Conservation (phyloP, 2,113 vertebrate species). For the Jaculus jaculus region DNA sequence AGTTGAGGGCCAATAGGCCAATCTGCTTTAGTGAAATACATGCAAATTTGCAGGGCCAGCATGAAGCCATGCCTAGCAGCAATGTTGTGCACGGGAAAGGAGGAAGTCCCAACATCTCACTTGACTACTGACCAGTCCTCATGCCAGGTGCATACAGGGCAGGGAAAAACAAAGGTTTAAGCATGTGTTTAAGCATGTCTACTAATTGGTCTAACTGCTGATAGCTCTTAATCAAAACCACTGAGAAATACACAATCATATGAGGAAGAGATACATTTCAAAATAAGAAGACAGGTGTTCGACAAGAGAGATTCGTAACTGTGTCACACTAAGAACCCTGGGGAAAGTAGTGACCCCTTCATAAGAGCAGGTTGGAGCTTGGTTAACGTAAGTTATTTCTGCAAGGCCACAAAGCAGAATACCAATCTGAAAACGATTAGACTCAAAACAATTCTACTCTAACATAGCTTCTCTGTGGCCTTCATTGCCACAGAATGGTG, state of each 20-base stretch:
- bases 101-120: background rate
- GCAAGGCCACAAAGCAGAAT: conserved; percentile 19
- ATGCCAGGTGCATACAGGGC: background rate
- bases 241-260: background rate
- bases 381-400: background rate
- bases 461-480: background rate
- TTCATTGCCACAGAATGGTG: background rate
- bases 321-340: background rate
- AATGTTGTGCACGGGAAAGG: background rate
- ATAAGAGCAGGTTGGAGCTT: background rate
- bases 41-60: background rate
- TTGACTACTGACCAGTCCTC: background rate
- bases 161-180: background rate
- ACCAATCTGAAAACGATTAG: conserved; percentile 39
- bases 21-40: background rate
- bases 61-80: background rate
- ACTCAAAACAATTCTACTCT: background rate
- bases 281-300: background rate
- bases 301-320: background rate
- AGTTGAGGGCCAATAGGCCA: background rate
- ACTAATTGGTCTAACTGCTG: rapidly evolving
- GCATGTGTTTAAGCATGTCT: background rate
- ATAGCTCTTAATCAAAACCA: background rate
- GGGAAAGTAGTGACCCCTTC: background rate
- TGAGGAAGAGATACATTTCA: background rate